Base-by-base conservation (phyloP, 2,888 invertebrate genomes). In the Onchidella celtica region DNA sequence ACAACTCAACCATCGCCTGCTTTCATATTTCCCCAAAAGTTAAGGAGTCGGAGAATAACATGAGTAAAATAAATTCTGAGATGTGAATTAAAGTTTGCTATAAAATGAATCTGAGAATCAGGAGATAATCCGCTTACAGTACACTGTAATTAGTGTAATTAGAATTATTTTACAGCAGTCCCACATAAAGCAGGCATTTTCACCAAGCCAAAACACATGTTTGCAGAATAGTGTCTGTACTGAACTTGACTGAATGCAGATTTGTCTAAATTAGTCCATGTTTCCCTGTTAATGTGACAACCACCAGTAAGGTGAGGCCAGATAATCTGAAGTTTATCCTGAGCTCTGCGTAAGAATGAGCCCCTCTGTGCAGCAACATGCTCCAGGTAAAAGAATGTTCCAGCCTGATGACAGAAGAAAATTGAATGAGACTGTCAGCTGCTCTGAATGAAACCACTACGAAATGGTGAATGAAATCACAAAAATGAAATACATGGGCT, bases 351-450 rank as follows among this genome's bases (percentile, higher is more conserved):
- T 4, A 83, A 32, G 55, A 83, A 86, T 11, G 87, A 82, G 0
- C 84, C 82, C 34, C 83, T 83, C 3, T 87, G 84, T 14, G 86
- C 89, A 29, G 85, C 85, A 3, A 90, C 89, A 84, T 90, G 91
- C 73, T 91, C 90, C 79, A 91, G 24, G 80, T 87, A 90, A 66
- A 88, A 86, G 75, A 89, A 89, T 38, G 85, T 78, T 72, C 91
- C 90, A 61, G 88, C 88, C 91, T 91, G 87, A 34, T 85, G 86
- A 47, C 61, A n/a, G 36, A 75, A 75, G 2, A 63, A 2, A n/a
- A 75, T 32, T 0, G 34, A 68, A 34, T 21, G 32, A 17, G n/a
- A n/a, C 29, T 32, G 4, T 14, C 27, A 66, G 29, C 0, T 32
- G 34, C 32, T n/a, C n/a, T n/a, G n/a, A n/a, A n/a, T n/a, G n/a